phyloP scores from a whole-genome alignment of 2,888 invertebrate genomes.

The Bimastos eiseni region DNA sequence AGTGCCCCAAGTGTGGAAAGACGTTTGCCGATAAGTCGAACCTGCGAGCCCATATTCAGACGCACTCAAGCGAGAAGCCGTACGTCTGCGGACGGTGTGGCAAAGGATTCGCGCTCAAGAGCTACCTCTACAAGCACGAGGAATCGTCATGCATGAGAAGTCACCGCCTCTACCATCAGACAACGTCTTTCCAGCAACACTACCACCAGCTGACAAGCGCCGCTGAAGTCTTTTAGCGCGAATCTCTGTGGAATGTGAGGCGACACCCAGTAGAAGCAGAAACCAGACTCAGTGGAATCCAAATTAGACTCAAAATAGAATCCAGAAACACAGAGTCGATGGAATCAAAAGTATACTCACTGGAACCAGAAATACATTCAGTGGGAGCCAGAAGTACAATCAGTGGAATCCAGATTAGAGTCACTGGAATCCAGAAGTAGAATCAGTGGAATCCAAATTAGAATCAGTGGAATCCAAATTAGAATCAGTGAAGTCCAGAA shows the following conservation, averaged over 20 bases:
- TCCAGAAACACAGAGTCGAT: neutral
- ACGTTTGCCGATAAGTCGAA: constrained; percentile 90
- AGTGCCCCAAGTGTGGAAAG: constrained; percentile 81
- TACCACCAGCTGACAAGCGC: neutral
- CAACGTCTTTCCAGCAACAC: neutral
- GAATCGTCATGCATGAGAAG: constrained; percentile 74
- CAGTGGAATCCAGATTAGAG: too few relatives aligned
- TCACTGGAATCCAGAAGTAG: too few relatives aligned
- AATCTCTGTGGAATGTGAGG: neutral
- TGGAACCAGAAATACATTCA: too few relatives aligned
- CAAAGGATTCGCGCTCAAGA: constrained; percentile 86
- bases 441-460: too few relatives aligned
- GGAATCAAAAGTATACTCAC: neutral
- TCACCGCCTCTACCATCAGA: constrained; percentile 30
- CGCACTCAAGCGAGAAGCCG: constrained; percentile 84
- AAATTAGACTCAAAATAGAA: neutral
- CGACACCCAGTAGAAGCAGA: neutral
- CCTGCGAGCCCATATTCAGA: constrained; percentile 84
- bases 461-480: too few relatives aligned
- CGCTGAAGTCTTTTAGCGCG: neutral
- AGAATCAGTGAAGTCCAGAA: too few relatives aligned
- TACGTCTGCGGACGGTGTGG: constrained; percentile 81
- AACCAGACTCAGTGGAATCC: neutral
- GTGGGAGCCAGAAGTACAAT: too few relatives aligned
- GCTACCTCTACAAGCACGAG: constrained; percentile 87